Evolutionary conservation across 2,113 vertebrate genomes (phyloP).

Genomic region (Nothoprocta pentlandii): DNA sequence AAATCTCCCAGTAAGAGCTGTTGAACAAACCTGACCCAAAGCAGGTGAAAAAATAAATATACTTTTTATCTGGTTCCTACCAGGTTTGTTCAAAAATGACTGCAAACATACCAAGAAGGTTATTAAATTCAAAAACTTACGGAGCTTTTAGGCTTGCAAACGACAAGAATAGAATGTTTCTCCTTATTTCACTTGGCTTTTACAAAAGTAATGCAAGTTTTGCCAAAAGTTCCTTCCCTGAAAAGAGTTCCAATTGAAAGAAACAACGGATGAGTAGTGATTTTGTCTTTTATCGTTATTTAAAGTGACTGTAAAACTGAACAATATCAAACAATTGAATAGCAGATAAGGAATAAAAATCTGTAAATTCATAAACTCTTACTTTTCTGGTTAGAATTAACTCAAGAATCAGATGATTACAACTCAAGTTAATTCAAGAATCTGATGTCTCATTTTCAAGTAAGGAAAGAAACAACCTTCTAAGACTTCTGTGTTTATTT

Average conservation of each 20-base stretch:
- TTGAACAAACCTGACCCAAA: not conserved
- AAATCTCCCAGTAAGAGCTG: not conserved
- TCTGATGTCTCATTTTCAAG: not conserved
- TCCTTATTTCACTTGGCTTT: not conserved
- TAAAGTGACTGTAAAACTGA: not conserved
- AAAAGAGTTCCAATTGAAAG: not conserved
- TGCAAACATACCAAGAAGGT: not conserved
- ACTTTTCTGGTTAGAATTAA: rapidly evolving
- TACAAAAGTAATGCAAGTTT: not conserved
- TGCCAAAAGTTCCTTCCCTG: not conserved
- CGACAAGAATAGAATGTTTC: not conserved
- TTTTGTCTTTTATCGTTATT: not conserved
- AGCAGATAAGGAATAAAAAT: not conserved
- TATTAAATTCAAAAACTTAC: not conserved
- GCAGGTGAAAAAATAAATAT: not conserved
- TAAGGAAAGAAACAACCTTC: not conserved
- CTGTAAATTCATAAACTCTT: not conserved
- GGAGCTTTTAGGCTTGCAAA: not conserved
- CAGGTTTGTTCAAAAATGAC: not conserved
- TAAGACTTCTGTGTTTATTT: not conserved
- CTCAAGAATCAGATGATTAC: not conserved
- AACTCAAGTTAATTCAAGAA: rapidly evolving
- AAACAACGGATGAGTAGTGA: not conserved
- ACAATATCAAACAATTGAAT: not conserved
- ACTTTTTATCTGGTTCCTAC: not conserved